These are phyloP conservation scores for Oncorhynchus mykiss DNA, from an alignment of 2,113 vertebrate genomes.

Conservation along the genomic window DNA sequence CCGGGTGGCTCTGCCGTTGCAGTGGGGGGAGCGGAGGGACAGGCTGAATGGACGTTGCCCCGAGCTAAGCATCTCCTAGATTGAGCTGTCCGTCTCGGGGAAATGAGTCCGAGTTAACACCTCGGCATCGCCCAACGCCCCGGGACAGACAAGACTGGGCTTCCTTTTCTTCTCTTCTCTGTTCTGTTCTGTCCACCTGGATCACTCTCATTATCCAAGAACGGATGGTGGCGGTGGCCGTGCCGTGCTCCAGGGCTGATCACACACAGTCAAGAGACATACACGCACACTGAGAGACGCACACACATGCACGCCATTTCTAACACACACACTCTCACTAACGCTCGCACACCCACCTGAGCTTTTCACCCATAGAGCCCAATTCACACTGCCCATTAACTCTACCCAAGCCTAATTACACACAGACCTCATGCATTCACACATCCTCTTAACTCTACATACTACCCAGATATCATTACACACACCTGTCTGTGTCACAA, in stretches of 20 bases:
- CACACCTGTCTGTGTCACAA: background rate
- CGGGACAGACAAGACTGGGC: conserved; percentile 66
- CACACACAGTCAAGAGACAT: conserved; percentile 3
- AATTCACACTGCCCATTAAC: background rate
- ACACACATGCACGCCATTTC: background rate
- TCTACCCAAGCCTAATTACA: conserved; percentile 8
- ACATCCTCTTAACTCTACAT: background rate
- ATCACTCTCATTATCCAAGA: conserved; percentile 28
- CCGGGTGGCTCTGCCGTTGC: conserved; percentile 55
- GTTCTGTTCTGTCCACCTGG: conserved; percentile 13
- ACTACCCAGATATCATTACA: background rate
- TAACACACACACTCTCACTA: conserved; percentile 8
- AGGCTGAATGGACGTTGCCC: conserved; percentile 74
- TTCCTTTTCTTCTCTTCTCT: conserved; percentile 54
- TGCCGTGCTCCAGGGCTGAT: conserved; percentile 1
- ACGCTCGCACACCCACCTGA: background rate
- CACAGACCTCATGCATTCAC: conserved; percentile 9
- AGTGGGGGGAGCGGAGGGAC: conserved; percentile 51
- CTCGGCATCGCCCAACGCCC: conserved; percentile 66
- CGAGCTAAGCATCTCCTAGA: conserved; percentile 77
- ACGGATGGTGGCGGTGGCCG: background rate
- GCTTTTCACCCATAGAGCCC: conserved; percentile 2
- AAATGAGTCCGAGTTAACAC: conserved; percentile 82
- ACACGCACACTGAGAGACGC: conserved; percentile 7
- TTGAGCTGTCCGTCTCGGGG: conserved; percentile 83